A percentile compares a stretch with the other conserved stretches of the same genome.
Conservation (phyloP, 2,888 invertebrate genomes). For the Myopa tessellatipennis region DNA sequence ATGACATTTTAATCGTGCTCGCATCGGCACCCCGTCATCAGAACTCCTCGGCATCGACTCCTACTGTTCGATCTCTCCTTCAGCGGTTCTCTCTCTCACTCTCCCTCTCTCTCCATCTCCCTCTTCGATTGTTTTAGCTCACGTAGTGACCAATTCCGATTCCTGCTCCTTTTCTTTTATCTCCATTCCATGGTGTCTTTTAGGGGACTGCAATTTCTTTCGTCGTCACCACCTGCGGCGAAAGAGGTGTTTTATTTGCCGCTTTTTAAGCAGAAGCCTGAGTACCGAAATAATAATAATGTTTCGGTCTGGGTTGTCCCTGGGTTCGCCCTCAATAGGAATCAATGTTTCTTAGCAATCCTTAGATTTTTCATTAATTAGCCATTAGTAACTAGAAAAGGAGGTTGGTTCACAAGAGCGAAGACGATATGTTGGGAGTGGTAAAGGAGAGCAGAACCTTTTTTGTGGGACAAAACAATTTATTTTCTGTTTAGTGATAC, state of each 20-base stretch:
- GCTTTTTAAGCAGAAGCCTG: constrained; percentile 29
- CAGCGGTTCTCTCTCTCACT: not conserved
- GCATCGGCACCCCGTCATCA: constrained; percentile 14
- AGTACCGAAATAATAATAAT: not conserved
- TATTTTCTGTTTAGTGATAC: not conserved
- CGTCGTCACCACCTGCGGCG: constrained; percentile 32
- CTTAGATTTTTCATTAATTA: constrained; percentile 26
- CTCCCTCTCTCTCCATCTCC: not conserved
- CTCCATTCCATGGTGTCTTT: not conserved
- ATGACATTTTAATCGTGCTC: constrained; percentile 36
- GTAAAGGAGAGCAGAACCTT: not conserved
- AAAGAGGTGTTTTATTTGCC: constrained; percentile 38
- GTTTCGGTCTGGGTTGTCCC: not conserved
- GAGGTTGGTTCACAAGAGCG: not conserved
- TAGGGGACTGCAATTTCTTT: not conserved
- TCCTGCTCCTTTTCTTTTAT: not conserved
- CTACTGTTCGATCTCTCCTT: not conserved
- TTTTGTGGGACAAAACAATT: not conserved
- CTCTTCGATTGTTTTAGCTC: constrained; percentile 16
- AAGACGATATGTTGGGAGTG: not conserved
- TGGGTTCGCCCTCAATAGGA: constrained; percentile 5
- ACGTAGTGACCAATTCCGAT: constrained; percentile 12
- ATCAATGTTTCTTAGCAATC: constrained; percentile 4
- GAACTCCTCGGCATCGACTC: not conserved
- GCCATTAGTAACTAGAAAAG: constrained; percentile 4